Conservation (phyloP, 2,888 invertebrate genomes). For the Athrips mouffetella region DNA sequence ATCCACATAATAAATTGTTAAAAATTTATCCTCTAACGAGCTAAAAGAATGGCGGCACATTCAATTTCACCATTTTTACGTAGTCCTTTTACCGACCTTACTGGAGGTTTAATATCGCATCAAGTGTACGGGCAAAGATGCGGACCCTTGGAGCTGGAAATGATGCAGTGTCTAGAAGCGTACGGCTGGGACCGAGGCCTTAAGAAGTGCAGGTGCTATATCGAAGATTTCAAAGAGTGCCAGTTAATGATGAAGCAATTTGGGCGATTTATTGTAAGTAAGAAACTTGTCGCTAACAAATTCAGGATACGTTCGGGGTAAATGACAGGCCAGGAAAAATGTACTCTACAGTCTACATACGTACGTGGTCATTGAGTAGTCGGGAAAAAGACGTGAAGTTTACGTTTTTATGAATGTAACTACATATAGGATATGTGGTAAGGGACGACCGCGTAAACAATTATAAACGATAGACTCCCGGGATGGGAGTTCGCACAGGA, state of each 20-base stretch:
- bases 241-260: slow-evolving; percentile 74
- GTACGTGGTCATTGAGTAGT: too few species aligned
- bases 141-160: slow-evolving; percentile 74
- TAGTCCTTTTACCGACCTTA: slow-evolving; percentile 83
- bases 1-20: too few species aligned
- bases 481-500: too few species aligned
- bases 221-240: slow-evolving; percentile 85
- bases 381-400: too few species aligned
- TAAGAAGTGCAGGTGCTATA: slow-evolving; percentile 76
- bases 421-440: too few species aligned
- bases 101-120: slow-evolving; percentile 78
- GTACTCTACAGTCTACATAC: too few species aligned
- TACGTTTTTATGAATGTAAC: too few species aligned
- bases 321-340: background rate
- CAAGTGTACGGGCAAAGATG: slow-evolving; percentile 72
- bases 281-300: background rate
- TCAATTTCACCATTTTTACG: slow-evolving; percentile 81
- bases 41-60: too few species aligned
- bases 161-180: slow-evolving; percentile 87
- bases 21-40: too few species aligned
- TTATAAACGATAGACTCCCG: too few species aligned
- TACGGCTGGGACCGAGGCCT: slow-evolving; percentile 82
- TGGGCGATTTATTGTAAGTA: slow-evolving; percentile 71
- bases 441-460: too few species aligned
- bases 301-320: too few species aligned